These are phyloP conservation scores for Hoplostethus atlanticus DNA, from an alignment of 2,797 vertebrate species.

Conservation along the genomic window DNA sequence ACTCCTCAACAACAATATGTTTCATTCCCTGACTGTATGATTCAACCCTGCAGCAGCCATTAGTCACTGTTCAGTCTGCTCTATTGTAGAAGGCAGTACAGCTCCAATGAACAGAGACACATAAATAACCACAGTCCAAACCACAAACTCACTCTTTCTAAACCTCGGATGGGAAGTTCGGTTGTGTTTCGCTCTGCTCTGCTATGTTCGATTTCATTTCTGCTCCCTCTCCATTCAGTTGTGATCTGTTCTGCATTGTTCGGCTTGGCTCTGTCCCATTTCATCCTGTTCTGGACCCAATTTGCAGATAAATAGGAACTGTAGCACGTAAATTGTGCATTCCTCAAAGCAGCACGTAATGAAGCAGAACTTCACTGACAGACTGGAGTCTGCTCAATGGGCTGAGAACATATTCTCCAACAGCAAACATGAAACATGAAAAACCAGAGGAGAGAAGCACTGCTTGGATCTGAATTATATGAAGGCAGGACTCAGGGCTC, in stretches of 20 bases:
- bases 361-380: constrained; percentile 15
- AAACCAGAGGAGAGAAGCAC: too few species aligned
- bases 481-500: too few species aligned
- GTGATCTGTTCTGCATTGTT: constrained; percentile 22
- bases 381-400: constrained; percentile 37
- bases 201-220: constrained; percentile 45
- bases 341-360: not conserved
- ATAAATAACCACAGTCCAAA: constrained; percentile 70
- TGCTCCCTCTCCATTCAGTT: constrained; percentile 28
- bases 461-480: too few species aligned
- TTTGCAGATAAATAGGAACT: constrained; percentile 34
- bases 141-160: constrained; percentile 26
- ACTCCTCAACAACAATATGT: constrained; percentile 72
- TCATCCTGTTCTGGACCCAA: constrained; percentile 15
- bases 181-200: constrained; percentile 46
- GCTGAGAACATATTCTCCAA: constrained; percentile 45
- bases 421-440: constrained; percentile 19
- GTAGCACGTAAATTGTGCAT: constrained; percentile 18
- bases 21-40: constrained; percentile 74
- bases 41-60: constrained; percentile 71
- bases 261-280: constrained; percentile 33
- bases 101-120: constrained; percentile 62
- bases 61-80: constrained; percentile 76
- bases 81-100: constrained; percentile 41
- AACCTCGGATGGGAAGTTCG: constrained; percentile 32